Base-by-base conservation (phyloP, 2,888 invertebrate genomes). In the Argyresthia albistria region DNA sequence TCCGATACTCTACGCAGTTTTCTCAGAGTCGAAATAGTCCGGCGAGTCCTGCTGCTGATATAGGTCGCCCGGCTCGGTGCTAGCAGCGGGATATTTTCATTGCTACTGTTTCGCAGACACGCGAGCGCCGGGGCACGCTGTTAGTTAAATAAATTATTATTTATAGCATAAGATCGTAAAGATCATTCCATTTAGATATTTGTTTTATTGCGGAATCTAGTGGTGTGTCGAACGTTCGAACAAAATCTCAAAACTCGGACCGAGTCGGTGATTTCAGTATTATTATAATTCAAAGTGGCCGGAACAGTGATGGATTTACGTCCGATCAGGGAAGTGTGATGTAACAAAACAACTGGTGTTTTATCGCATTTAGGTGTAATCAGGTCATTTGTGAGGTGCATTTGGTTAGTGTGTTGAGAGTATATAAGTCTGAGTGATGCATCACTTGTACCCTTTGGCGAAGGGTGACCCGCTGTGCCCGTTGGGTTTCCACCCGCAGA, bases 401-500 rank as follows among this genome's bases (percentile, higher is more conserved):
- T 86, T 83, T 82, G 39, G 36, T n/a, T 37, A 39, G 39, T 52
- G 43, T 43, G 36, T 35, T 11, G n/a, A 60, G 70, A 69, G 63
- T 61, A 60, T 65, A 70, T 67, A 57, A 57, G 62, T 60, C 57
- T 64, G 62, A 64, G 76, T 64, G 62, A 93, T 93, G 93, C 93
- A 93, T 82, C 93, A 93, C 76, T 76, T 93, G 73, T 93, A 93
- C 76, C 92, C 93, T 45, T 80, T 93, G 72, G 93, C 93, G 72
- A 95, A 95, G 81, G 93, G 93, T 66, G 97, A 97, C 81, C 94
- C 96, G 58, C 82, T 97, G 64, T 97, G 97, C 78, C 97, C 96
- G 58, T 88, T 97, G 73, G 97, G 97, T 47, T 97, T 97, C 81
- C 96, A 97, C 88, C 97, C 97, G 56, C 97, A 97, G 88, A 95